Evolutionary conservation across 2,888 invertebrate species (phyloP).

Genomic region (Carabus problematicus): DNA sequence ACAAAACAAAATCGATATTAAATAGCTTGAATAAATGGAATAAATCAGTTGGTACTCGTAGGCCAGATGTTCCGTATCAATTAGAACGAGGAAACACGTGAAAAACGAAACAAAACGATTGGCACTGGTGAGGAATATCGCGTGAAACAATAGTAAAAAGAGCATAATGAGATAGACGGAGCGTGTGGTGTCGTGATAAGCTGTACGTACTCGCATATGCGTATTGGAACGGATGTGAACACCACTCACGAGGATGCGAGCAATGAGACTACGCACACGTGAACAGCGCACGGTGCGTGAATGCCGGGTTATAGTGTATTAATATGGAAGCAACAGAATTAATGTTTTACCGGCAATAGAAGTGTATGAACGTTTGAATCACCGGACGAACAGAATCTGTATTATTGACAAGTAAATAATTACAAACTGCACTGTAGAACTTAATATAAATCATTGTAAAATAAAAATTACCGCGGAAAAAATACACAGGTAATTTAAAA

Average conservation of each 20-base stretch:
- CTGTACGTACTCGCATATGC: neutral
- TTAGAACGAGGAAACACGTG: conserved; percentile 33
- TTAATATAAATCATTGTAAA: no score
- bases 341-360: conserved; percentile 10
- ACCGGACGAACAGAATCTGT: no score
- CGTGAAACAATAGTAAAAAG: neutral
- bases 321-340: conserved; percentile 13
- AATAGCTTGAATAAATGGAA: conserved; percentile 27
- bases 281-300: neutral
- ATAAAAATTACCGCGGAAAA: no score
- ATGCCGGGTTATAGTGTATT: conserved; percentile 10
- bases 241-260: neutral
- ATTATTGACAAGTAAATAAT: no score
- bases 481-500: no score
- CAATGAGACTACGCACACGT: no score
- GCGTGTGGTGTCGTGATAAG: neutral
- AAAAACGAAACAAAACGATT: conserved; percentile 23
- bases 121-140: no score
- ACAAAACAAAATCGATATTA: conserved; percentile 25
- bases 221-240: conserved; percentile 6
- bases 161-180: neutral
- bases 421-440: no score
- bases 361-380: no score
- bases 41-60: conserved; percentile 19
- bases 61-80: conserved; percentile 34